These are phyloP conservation scores for Trichoplusia ni DNA, from an alignment of 1,140 invertebrate species.

Conservation along the genomic window DNA sequence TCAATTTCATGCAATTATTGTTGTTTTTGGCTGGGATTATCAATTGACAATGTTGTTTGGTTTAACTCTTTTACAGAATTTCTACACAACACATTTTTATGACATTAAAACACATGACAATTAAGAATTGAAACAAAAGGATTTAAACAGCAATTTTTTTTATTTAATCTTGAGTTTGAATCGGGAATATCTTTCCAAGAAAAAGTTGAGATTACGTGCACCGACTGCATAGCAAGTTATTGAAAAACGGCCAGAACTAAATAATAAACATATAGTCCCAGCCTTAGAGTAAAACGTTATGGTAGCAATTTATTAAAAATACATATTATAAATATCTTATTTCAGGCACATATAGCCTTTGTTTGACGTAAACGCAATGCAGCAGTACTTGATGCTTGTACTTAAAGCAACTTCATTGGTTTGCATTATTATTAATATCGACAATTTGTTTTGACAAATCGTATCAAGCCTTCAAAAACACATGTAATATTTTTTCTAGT, in stretches of 20 bases:
- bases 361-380: constrained; percentile 31
- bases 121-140: too few species aligned
- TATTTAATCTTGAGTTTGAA: too few species aligned
- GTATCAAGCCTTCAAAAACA: neutral
- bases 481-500: neutral
- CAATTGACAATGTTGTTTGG: too few species aligned
- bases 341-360: constrained; percentile 26
- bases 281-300: constrained; percentile 26
- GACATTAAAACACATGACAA: too few species aligned
- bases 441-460: constrained; percentile 1
- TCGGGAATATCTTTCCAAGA: too few species aligned
- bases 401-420: constrained; percentile 38
- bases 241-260: too few species aligned
- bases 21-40: constrained; percentile 39
- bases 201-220: too few species aligned
- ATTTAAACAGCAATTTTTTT: too few species aligned
- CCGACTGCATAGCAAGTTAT: too few species aligned
- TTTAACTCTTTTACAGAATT: too few species aligned
- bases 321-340: neutral
- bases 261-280: too few species aligned
- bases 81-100: too few species aligned
- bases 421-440: neutral
- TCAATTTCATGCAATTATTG: constrained; percentile 65
- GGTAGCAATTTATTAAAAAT: neutral
- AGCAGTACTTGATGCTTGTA: constrained; percentile 43